Base-by-base conservation (phyloP, 2,113 vertebrate species). In the Tyrannus savana region DNA sequence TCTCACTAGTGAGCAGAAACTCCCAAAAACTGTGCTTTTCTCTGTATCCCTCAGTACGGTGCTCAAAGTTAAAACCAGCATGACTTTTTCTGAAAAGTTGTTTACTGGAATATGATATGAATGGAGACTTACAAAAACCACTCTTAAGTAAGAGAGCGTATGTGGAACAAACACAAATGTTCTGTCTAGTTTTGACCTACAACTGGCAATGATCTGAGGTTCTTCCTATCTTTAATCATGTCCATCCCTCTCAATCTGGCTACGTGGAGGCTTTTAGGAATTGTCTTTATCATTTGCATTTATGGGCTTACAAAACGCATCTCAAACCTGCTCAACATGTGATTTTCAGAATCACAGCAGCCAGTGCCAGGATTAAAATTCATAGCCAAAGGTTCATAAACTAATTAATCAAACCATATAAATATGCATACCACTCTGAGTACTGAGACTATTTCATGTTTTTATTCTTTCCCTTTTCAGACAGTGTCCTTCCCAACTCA, bases 321-420 rank as follows among this genome's bases (percentile, higher is more conserved):
- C 47, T 66, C 80, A 87, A 73, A 86, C 72, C 39, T 92, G 17
- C 53, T 89, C 58, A 76, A 33, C 78, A 76, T 85, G 75, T 33
- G 66, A 91, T 68, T 78, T 75, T 85, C 37, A 78, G 42, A 81
- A 81, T 88, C 82, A 24, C 25, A 75, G 44, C 42, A 90, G 14
- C 33, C 60, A 33, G n/a, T 68, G 53, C 41, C 59, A 96, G 49
- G 30, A 73, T 89, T 90, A 92, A 95, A 91, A 92, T 85, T 85
- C 76, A 87, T 90, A 84, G 59, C 47, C 84, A 84, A 71, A 88
- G 67, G 89, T 86, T 91, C 92, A 75, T 92, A 94, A 93, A 89
- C 50, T 89, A 79, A 90, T 96, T 95, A 96, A 87, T 17, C 46
- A 93, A 93, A 72, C 23, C 42, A 22, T 37, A 71, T 84, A 83